Base-by-base conservation (phyloP, 2,797 vertebrate genomes). In the Mallotus villosus region DNA sequence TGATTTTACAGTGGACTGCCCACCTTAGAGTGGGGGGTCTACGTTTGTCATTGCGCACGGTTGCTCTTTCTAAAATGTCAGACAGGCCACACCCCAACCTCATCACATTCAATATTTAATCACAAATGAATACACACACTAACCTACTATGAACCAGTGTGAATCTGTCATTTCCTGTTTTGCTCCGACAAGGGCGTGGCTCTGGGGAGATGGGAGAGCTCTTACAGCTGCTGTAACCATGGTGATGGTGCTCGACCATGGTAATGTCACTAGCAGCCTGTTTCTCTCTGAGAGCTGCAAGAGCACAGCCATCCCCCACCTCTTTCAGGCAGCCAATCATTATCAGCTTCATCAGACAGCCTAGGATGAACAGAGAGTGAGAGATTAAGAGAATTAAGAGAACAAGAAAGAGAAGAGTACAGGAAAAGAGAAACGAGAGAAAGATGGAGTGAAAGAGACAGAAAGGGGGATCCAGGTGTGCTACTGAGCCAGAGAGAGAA, bases 161-260 rank as follows among this genome's bases (percentile, higher is more conserved):
- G 22, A 55, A 51, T 46, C 53, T 77, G 64, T 64, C 76, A 88
- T 80, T 90, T 89, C 86, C 86, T 83, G 88, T 90, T 88, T 85
- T 80, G 76, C 84, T 77, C 76, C 78, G 68, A 76, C 82, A 81
- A 85, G 87, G 89, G 89, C 66, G 89, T 89, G 88, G 88, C 86
- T 49, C 84, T 87, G 86, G 88, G 85, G 88, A 84, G 75, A 37
- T 78, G 82, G 75, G 83, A 9, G 17, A 80, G 82, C 62, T 73
- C 86, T 85, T 79, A 82, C 75, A 49, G 89, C 80, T 60, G 2
- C 46, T 82, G 85, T 91, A 90, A 22, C 83, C 85, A 92, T 88
- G 86, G 86, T 86, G 80, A 90, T 87, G 83, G 78, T 72, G 77
- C 84, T 80, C 68, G 84, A 84, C 81, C 51, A 6, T 84, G 85